A percentile compares a stretch with the other conserved stretches of the same genome.
Conservation (phyloP, 2,113 vertebrate species). For the Andinoacara biseriatus region DNA sequence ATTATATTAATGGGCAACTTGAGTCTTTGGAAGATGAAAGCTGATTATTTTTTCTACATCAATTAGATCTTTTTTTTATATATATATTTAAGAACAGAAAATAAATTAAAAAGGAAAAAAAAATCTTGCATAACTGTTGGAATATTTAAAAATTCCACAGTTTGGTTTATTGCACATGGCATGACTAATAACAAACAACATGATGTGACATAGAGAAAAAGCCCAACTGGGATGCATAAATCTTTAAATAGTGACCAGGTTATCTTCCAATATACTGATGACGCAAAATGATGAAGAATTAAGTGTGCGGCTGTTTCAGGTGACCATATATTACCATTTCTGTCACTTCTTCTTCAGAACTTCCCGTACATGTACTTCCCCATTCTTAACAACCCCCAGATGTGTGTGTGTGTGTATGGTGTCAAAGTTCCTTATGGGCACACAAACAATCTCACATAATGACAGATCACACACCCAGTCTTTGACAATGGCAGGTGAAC, state of each 20-base stretch:
- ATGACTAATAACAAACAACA: background rate
- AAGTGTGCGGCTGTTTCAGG: slow-evolving; percentile 48
- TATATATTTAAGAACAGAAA: background rate
- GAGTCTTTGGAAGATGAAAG: background rate
- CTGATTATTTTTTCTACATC: background rate
- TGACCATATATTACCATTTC: slow-evolving; percentile 42
- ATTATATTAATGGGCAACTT: background rate
- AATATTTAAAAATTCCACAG: background rate
- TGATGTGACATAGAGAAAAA: background rate
- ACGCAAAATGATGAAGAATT: background rate
- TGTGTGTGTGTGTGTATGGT: slow-evolving; percentile 18
- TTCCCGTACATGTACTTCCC: slow-evolving; percentile 63
- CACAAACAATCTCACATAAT: background rate
- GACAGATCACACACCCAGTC: slow-evolving; percentile 31
- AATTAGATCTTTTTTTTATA: background rate
- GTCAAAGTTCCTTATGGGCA: slow-evolving; percentile 15
- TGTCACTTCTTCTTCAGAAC: slow-evolving; percentile 46
- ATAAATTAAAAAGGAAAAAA: background rate
- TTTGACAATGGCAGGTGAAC: slow-evolving; percentile 49
- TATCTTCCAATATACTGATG: background rate
- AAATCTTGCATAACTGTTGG: background rate
- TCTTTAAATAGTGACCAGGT: background rate
- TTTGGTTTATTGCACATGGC: background rate
- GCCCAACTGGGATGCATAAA: background rate
- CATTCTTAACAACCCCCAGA: slow-evolving; percentile 46